phyloP scores from a whole-genome alignment of 1,140 invertebrate genomes.

The Araneus ventricosus region DNA sequence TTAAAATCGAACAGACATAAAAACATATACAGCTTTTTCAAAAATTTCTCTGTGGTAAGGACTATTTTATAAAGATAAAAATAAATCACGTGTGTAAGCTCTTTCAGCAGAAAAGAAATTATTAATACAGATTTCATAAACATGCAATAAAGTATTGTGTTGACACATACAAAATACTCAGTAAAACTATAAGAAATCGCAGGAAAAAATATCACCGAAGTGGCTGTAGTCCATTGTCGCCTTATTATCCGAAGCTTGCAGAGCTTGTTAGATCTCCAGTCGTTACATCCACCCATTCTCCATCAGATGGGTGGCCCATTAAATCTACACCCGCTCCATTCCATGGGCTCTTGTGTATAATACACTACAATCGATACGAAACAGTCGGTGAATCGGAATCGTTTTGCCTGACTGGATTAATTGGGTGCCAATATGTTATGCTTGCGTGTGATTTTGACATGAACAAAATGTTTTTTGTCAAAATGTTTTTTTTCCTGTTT shows the following conservation, averaged over 20 bases:
- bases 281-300: constrained; percentile 12
- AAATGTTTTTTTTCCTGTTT: not conserved
- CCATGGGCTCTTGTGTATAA: constrained; percentile 18
- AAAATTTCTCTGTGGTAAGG: too few relatives aligned
- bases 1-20: too few relatives aligned
- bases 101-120: too few relatives aligned
- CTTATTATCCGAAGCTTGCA: not conserved
- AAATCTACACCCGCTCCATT: not conserved
- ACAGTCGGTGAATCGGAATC: constrained; percentile 51
- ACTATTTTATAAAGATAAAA: too few relatives aligned
- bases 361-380: constrained; percentile 50
- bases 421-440: constrained; percentile 50
- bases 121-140: too few relatives aligned
- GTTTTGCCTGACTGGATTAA: constrained; percentile 65
- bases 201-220: not conserved
- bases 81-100: too few relatives aligned
- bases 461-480: not conserved
- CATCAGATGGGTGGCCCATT: constrained; percentile 52
- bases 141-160: too few relatives aligned
- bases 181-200: not conserved
- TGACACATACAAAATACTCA: too few relatives aligned
- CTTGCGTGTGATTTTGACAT: not conserved
- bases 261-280: not conserved
- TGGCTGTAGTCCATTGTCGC: not conserved
- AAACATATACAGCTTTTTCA: too few relatives aligned